A percentile compares a stretch with the other conserved stretches of the same genome.
phyloP scores from a whole-genome alignment of 2,888 invertebrate species.

The Julus scandinavius region DNA sequence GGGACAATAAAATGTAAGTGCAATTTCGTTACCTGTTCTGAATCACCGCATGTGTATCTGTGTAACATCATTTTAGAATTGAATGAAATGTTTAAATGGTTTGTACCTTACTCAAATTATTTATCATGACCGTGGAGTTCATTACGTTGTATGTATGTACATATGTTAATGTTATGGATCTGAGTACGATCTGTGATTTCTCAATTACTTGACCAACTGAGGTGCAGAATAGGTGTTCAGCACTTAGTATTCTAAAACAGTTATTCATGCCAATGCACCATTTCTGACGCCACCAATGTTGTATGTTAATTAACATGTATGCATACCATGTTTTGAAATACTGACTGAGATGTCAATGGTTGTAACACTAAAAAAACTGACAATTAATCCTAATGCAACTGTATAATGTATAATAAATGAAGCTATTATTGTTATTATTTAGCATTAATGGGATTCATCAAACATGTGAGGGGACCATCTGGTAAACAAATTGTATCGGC shows the following conservation, averaged over 20 bases:
- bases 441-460: neutral
- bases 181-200: neutral
- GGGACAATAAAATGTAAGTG: neutral
- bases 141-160: neutral
- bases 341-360: no score
- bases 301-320: no score
- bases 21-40: no score
- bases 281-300: neutral
- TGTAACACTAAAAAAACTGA: neutral
- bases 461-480: slow-evolving; percentile 29
- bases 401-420: neutral
- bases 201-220: neutral
- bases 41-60: no score
- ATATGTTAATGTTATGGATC: neutral
- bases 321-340: no score
- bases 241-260: neutral
- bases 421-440: neutral
- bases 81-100: no score
- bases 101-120: no score
- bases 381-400: neutral
- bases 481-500: slow-evolving; percentile 31
- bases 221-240: neutral
- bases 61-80: no score
- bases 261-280: neutral
- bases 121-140: no score